Percentiles rank a stretch among this genome's conserved stretches.
phyloP scores from a whole-genome alignment of 2,797 vertebrate genomes.

The Myotis planiceps region DNA sequence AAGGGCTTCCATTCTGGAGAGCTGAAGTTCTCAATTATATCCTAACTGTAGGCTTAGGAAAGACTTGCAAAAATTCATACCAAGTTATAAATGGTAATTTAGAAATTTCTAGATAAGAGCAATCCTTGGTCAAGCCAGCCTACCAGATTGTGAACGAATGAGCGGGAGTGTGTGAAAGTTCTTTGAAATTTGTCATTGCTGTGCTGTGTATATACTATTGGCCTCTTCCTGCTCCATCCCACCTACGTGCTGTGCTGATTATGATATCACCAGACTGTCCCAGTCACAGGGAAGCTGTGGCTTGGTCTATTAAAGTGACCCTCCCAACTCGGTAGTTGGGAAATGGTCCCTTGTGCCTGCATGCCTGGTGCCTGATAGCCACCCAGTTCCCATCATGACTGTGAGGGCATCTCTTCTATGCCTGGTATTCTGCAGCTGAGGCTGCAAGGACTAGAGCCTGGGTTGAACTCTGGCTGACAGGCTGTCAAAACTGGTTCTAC shows the following conservation, averaged over 20 bases:
- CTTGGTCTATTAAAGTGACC: background rate
- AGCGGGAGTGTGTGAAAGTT: background rate
- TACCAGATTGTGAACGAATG: background rate
- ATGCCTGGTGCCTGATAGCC: background rate
- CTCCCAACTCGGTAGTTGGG: background rate
- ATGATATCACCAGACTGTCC: background rate
- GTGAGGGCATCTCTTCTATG: background rate
- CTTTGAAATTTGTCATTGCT: background rate
- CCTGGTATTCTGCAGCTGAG: background rate
- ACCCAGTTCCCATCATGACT: background rate
- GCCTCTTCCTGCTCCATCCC: background rate
- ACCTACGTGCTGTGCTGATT: background rate
- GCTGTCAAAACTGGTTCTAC: background rate
- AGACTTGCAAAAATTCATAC: conserved; percentile 9
- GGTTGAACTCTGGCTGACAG: background rate
- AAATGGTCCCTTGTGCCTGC: background rate
- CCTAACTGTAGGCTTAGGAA: background rate
- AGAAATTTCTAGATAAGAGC: background rate
- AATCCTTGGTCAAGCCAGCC: background rate
- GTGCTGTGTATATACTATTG: background rate
- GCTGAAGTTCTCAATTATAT: background rate
- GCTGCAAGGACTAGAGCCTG: background rate
- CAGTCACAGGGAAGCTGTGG: background rate
- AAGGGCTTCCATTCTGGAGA: background rate
- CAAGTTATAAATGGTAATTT: background rate